Evolutionary conservation across 2,888 invertebrate species (phyloP).

Genomic region (Chrysomela aeneicollis): DNA sequence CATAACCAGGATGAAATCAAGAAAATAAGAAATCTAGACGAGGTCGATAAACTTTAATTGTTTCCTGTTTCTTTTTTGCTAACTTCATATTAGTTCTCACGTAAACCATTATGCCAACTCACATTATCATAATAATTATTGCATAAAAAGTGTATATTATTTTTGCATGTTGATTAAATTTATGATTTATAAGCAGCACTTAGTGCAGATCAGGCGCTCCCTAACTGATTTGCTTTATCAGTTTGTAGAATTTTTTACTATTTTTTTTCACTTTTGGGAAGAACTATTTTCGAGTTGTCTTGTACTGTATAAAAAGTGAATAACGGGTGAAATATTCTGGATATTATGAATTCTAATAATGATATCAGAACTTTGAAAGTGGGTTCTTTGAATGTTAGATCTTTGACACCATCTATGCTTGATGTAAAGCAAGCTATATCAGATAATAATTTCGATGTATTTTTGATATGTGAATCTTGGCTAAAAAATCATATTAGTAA

Average conservation of each 20-base stretch:
- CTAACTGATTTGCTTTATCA: too few relatives aligned
- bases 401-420: background rate
- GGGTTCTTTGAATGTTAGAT: background rate
- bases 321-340: background rate
- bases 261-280: background rate
- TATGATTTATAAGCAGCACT: too few relatives aligned
- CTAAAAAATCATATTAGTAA: too few relatives aligned
- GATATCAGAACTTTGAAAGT: background rate
- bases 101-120: background rate
- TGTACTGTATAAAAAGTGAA: too few relatives aligned
- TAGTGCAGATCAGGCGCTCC: too few relatives aligned
- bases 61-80: background rate
- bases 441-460: background rate
- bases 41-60: background rate
- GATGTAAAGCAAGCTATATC: background rate
- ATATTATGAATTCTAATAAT: too few relatives aligned
- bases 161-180: too few relatives aligned
- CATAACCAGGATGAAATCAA: background rate
- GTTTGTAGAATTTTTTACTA: too few relatives aligned
- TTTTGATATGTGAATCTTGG: background rate
- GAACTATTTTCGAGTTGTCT: too few relatives aligned
- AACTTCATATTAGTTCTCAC: too few relatives aligned
- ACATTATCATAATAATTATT: background rate
- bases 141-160: background rate
- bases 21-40: background rate